phyloP scores from a whole-genome alignment of 2,888 invertebrate genomes.

The Lasioglossum vierecki region DNA sequence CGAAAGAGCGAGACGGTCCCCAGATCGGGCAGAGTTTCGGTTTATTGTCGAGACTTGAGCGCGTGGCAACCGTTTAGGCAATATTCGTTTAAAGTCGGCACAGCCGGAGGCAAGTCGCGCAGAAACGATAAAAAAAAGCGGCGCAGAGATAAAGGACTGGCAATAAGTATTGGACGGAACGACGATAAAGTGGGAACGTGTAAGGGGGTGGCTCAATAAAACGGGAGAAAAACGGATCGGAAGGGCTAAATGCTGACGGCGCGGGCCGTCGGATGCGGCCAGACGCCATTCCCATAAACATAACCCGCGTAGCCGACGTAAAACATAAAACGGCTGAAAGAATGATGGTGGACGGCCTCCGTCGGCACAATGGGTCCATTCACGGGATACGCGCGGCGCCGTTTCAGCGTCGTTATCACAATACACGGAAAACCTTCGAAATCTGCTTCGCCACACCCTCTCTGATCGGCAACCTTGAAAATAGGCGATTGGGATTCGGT shows the following conservation, averaged over 20 bases:
- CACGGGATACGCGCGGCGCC: constrained; percentile 49
- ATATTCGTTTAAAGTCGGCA: constrained; percentile 9
- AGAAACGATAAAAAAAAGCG: constrained; percentile 23
- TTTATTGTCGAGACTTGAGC: background rate
- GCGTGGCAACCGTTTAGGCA: background rate
- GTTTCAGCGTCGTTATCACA: constrained; percentile 60
- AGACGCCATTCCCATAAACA: constrained; percentile 56
- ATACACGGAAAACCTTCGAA: constrained; percentile 47
- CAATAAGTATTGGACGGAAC: constrained; percentile 36
- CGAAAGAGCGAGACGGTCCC: too few species aligned
- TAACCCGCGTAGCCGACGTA: constrained; percentile 46
- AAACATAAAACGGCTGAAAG: constrained; percentile 55
- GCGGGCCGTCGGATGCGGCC: constrained; percentile 15
- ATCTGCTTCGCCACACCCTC: constrained; percentile 13
- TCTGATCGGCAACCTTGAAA: background rate
- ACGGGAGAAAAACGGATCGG: constrained; percentile 38
- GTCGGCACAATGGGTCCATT: constrained; percentile 61
- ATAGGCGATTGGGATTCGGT: background rate
- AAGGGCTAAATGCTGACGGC: constrained; percentile 38
- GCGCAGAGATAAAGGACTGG: constrained; percentile 21
- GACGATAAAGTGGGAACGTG: constrained; percentile 7
- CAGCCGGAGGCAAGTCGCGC: background rate
- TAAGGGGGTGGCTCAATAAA: constrained; percentile 3
- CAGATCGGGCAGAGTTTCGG: background rate
- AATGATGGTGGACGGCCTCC: constrained; percentile 43